These are phyloP conservation scores for Paramisgurnus dabryanus DNA, from an alignment of 2,113 vertebrate genomes.

Conservation along the genomic window DNA sequence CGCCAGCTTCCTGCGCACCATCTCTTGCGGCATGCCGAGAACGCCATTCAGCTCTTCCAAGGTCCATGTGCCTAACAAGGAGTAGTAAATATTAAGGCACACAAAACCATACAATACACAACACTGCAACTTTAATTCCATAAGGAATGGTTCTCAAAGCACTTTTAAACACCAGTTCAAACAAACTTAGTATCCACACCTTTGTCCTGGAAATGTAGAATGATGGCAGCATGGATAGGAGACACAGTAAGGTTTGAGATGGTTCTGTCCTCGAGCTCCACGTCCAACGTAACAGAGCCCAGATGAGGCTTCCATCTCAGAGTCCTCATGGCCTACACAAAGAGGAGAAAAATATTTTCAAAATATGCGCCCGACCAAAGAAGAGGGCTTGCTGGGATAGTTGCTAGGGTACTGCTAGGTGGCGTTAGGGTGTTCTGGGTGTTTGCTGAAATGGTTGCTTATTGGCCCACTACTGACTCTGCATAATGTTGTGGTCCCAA, in stretches of 20 bases:
- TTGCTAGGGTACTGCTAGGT: too few species aligned
- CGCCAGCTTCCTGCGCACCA: slow-evolving; percentile 87
- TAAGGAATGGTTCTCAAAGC: not conserved
- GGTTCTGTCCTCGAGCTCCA: slow-evolving; percentile 92
- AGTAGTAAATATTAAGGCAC: not conserved
- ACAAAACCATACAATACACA: not conserved
- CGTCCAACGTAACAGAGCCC: slow-evolving; percentile 89
- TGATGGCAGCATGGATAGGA: slow-evolving; percentile 90
- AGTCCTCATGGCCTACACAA: slow-evolving; percentile 91
- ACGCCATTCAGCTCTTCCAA: slow-evolving; percentile 87
- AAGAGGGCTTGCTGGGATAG: too few species aligned
- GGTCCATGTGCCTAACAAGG: slow-evolving; percentile 79
- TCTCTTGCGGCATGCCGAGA: slow-evolving; percentile 84
- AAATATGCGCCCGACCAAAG: too few species aligned
- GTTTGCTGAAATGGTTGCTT: too few species aligned
- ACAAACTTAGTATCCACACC: slow-evolving; percentile 65
- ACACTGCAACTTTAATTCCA: too few species aligned
- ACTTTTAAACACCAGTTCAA: not conserved
- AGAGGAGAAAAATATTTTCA: not conserved
- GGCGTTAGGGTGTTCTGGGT: too few species aligned
- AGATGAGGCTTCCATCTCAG: slow-evolving; percentile 97
- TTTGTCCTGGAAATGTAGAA: slow-evolving; percentile 94
- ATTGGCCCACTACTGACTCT: too few species aligned
- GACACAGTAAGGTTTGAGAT: slow-evolving; percentile 87
- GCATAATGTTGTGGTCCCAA: too few species aligned